These are phyloP conservation scores for Oophaga sylvatica DNA, from an alignment of 2,797 vertebrate species.

Conservation along the genomic window DNA sequence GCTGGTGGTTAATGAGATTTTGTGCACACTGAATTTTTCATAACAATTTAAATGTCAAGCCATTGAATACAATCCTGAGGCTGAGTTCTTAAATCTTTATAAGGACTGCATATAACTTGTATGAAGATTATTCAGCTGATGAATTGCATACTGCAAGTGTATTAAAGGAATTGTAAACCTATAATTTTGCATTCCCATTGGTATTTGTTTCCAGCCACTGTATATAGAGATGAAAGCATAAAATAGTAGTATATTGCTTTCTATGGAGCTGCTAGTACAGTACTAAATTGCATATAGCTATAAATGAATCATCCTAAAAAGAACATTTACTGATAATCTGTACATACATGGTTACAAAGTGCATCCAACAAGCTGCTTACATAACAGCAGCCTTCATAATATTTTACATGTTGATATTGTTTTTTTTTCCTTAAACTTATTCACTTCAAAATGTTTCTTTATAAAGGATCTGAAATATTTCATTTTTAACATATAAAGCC, in stretches of 20 bases:
- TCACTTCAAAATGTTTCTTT: no score
- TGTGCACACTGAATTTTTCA: constrained; percentile 19
- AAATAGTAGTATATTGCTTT: neutral
- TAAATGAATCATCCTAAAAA: neutral
- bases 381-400: neutral
- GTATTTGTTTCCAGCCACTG: neutral
- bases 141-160: constrained; percentile 4
- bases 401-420: neutral
- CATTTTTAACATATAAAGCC: no score
- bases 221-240: constrained; percentile 10
- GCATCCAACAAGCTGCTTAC: neutral
- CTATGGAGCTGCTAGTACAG: neutral
- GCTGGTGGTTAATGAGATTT: constrained; percentile 20
- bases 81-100: constrained; percentile 8
- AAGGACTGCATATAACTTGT: constrained; percentile 14
- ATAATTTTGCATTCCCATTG: constrained; percentile 12
- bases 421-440: neutral
- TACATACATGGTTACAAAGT: neutral
- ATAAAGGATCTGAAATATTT: no score
- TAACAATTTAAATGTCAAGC: constrained; percentile 29
- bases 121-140: constrained; percentile 24
- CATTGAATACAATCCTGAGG: constrained; percentile 6
- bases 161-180: constrained; percentile 2
- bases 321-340: neutral
- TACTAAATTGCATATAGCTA: neutral